Percentiles rank a stretch among this genome's conserved stretches.
Conservation (phyloP, 2,888 invertebrate genomes). For the Malthinus seriepunctatus region DNA sequence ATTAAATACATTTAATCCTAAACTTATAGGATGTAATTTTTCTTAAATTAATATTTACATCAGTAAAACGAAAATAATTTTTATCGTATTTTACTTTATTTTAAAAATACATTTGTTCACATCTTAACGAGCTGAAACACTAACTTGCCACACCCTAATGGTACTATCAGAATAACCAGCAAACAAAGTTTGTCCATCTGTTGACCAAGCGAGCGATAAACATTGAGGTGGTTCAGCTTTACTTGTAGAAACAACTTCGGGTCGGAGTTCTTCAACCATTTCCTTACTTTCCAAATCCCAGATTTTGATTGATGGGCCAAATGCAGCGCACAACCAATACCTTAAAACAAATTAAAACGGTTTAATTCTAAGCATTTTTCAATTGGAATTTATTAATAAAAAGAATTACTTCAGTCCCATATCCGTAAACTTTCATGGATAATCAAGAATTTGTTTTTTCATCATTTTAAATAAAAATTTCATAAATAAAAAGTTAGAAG, state of each 20-base stretch:
- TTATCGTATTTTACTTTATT: too few species aligned
- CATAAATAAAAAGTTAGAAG: not conserved
- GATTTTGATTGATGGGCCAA: constrained; percentile 97
- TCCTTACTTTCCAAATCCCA: constrained; percentile 99
- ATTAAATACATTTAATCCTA: too few species aligned
- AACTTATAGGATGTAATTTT: too few species aligned
- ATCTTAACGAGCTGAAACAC: constrained; percentile 75
- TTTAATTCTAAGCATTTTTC: too few species aligned
- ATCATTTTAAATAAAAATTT: constrained; percentile 7
- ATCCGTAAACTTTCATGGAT: constrained; percentile 54
- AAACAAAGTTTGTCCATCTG: constrained; percentile 98
- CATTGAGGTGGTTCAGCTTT: constrained; percentile 96
- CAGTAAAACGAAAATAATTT: not conserved
- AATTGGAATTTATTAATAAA: too few species aligned
- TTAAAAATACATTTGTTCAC: not conserved
- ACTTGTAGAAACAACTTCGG: constrained; percentile 84
- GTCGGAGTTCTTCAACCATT: constrained; percentile 96
- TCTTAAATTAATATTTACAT: too few species aligned
- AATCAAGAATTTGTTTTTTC: constrained; percentile 41
- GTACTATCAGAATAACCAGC: constrained; percentile 98
- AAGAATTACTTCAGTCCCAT: constrained; percentile 50
- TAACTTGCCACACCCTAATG: constrained; percentile 99
- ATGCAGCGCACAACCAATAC: constrained; percentile 99
- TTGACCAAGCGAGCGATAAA: constrained; percentile 97
- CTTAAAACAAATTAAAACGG: constrained; percentile 38